Base-by-base conservation (phyloP, 2,797 vertebrate species). In the Agapornis canus region DNA sequence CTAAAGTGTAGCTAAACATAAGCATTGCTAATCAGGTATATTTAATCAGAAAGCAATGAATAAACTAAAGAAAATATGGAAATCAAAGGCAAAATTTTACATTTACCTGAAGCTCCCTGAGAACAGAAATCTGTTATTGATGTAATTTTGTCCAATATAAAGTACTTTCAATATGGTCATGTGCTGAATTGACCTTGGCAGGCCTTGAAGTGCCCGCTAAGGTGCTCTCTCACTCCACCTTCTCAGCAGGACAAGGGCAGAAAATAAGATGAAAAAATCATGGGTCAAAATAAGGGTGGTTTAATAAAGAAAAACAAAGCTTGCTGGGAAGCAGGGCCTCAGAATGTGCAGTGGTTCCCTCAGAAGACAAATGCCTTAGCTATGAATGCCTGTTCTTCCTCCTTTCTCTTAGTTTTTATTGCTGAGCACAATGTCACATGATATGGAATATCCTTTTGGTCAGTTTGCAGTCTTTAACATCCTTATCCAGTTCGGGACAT, bases 1-100 rank as follows among this genome's bases (percentile, higher is more conserved):
- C 40, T 22, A 29, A 48, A 90, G 71, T 95, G 82, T 60, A 84
- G 82, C 90, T 87, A 94, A 49, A 40, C 47, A 60, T 4, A 13
- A 20, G 80, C 54, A 23, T 35, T 86, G 65, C 27, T 91, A 49
- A 83, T 85, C 57, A 88, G 80, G 75, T 7, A 7, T 48, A 19
- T 14, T 84, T 66, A 85, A 48, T 32, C 57, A 61, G 39, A 70
- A 71, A 65, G 7, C 25, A 48, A 39, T 45, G 71, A 51, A 54
- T 48, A 69, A 75, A n/a, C 7, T 48, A 9, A 86, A 32, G 68
- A 72, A 71, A 71, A 57, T 5, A 35, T 25, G 61, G 60, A 70
- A 56, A 64, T 19, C 17, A 37, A 22, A 20, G n/a, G 18, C 64
- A 31, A 12, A 4, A 21, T 75, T 19, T 42, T 26, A 9, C 57